Percentiles rank a stretch among this genome's conserved stretches.
phyloP scores from a whole-genome alignment of 2,797 vertebrate species.

The Hyperoplus immaculatus region DNA sequence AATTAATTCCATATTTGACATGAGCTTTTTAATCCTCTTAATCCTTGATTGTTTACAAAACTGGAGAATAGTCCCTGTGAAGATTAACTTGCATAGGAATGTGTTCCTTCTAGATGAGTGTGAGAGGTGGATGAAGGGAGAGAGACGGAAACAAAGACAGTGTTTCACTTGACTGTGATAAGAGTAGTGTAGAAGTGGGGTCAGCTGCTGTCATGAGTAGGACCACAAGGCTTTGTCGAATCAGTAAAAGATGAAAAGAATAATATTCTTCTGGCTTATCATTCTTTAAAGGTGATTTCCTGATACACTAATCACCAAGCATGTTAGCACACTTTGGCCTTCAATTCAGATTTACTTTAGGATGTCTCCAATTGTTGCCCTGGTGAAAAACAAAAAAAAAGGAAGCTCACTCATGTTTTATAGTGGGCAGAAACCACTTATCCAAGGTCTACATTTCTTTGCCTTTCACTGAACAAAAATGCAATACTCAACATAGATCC shows the following conservation, averaged over 20 bases:
- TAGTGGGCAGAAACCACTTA: constrained; percentile 15
- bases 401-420: too few species aligned
- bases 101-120: constrained; percentile 8
- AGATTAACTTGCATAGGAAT: constrained; percentile 12
- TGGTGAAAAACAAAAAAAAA: not conserved
- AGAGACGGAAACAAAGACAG: not conserved
- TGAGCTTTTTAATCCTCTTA: constrained; percentile 9
- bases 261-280: constrained; percentile 12
- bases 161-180: not conserved
- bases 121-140: not conserved
- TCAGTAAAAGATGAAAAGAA: not conserved
- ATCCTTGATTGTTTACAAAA: constrained; percentile 16
- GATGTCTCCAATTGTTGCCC: constrained; percentile 11
- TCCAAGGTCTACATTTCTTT: constrained; percentile 15
- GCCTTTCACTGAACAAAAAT: constrained; percentile 34
- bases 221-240: constrained; percentile 16
- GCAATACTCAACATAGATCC: constrained; percentile 28
- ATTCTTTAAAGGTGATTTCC: constrained; percentile 33
- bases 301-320: constrained; percentile 27
- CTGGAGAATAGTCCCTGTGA: not conserved
- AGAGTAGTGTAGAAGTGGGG: not conserved
- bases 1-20: constrained; percentile 13
- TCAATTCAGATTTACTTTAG: constrained; percentile 29
- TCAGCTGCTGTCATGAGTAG: not conserved
- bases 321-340: constrained; percentile 19